Evolutionary conservation across 30 jellyfish, hydroid and myxozoan genomes (phyloP).

Genomic region (Chrysaora quinquecirrha): DNA sequence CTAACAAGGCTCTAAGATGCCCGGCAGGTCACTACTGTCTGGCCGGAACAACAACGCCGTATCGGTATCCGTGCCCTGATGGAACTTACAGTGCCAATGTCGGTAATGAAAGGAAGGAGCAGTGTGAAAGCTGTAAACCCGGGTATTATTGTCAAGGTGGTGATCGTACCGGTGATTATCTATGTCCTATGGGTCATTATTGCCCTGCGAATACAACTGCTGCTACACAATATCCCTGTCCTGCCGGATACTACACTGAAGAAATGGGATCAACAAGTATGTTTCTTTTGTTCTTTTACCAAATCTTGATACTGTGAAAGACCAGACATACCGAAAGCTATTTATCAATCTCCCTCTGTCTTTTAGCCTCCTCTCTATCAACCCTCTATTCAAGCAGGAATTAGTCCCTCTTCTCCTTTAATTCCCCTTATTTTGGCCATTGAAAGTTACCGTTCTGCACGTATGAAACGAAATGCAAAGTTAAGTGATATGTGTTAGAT

Average conservation of each 20-base stretch:
- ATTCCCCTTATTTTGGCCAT: no score
- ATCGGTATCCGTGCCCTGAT: constrained; percentile 84
- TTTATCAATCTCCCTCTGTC: no score
- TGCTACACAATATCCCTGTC: constrained; percentile 85
- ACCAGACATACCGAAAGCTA: no score
- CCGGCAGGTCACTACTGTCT: constrained; percentile 97
- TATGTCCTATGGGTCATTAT: constrained; percentile 99
- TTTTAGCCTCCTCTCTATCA: no score
- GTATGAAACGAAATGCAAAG: no score
- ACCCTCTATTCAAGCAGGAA: no score
- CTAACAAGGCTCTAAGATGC: constrained; percentile 74
- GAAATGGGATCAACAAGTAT: constrained; percentile 88
- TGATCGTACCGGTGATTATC: constrained; percentile 85
- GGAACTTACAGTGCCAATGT: constrained; percentile 76
- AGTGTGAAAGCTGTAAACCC: constrained; percentile 79
- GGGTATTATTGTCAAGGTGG: constrained; percentile 97
- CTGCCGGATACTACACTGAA: constrained; percentile 93
- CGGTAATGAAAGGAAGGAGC: constrained; percentile 85
- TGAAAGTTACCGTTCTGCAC: no score
- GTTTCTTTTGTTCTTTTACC: constrained; percentile 17
- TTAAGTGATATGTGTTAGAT: no score
- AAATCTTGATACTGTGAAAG: no score
- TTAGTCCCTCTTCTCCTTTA: no score
- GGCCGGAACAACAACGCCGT: constrained; percentile 80
- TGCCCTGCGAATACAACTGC: constrained; percentile 86